Evolutionary conservation across 35 echinoderm and acorn worm genomes (phyloP).

Genomic region (Lytechinus variegatus): DNA sequence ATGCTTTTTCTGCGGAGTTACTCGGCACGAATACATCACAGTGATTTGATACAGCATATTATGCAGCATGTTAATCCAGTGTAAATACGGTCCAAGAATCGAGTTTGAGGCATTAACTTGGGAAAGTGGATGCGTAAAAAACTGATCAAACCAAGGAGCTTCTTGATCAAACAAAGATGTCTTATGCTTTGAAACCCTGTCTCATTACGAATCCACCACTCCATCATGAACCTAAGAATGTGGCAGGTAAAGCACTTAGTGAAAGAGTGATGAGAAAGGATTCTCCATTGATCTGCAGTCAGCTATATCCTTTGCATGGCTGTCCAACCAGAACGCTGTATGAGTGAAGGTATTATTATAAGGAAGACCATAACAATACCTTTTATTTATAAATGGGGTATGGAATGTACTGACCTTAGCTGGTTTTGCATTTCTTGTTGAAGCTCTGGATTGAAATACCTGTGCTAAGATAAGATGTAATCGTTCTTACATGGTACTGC

Average conservation of each 20-base stretch:
- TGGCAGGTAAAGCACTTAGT: neutral
- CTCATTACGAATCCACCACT: neutral
- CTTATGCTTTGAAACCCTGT: neutral
- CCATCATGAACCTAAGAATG: neutral
- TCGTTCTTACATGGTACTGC: neutral
- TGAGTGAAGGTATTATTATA: neutral
- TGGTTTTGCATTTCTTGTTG: neutral
- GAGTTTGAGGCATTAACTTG: neutral
- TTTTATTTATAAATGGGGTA: neutral
- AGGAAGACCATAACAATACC: neutral
- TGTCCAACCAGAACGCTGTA: neutral
- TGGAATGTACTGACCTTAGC: neutral
- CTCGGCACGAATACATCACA: too few species aligned
- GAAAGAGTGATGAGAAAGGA: neutral
- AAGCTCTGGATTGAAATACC: neutral
- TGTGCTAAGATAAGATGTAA: neutral
- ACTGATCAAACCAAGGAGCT: neutral
- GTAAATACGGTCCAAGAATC: too few species aligned
- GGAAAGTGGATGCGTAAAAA: neutral
- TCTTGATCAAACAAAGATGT: neutral
- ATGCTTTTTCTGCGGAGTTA: too few species aligned
- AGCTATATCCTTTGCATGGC: neutral
- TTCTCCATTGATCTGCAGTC: neutral
- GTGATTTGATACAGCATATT: too few species aligned
- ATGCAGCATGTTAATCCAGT: too few species aligned